Percentiles rank a stretch among this genome's conserved stretches.
Conservation (phyloP, 2,888 invertebrate species). For the Diplazon laetatorius region DNA sequence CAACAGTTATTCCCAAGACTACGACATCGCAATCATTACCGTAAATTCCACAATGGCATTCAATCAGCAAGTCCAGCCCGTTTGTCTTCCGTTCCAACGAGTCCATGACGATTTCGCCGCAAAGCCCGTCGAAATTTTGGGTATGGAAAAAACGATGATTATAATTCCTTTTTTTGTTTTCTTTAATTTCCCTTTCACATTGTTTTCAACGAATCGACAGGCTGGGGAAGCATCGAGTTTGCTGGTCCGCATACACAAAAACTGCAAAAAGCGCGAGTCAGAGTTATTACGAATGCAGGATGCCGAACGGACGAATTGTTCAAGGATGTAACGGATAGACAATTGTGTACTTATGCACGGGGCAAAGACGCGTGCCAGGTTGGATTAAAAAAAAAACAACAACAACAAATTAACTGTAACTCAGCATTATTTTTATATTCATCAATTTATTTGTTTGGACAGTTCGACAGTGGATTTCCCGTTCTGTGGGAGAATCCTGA, state of each 20-base stretch:
- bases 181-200: not conserved
- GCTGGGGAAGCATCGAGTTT: slow-evolving; percentile 85
- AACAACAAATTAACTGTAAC: too few relatives aligned
- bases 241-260: slow-evolving; percentile 83
- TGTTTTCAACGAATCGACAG: slow-evolving; percentile 77
- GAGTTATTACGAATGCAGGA: slow-evolving; percentile 82
- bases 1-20: too few relatives aligned
- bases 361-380: slow-evolving; percentile 86
- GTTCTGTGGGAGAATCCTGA: too few relatives aligned
- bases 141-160: slow-evolving; percentile 66
- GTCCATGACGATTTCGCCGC: slow-evolving; percentile 72
- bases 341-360: slow-evolving; percentile 84
- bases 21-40: too few relatives aligned
- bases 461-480: too few relatives aligned
- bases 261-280: slow-evolving; percentile 84
- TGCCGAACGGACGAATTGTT: slow-evolving; percentile 81
- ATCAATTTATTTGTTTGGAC: too few relatives aligned
- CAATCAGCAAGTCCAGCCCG: too few relatives aligned
- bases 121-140: slow-evolving; percentile 72
- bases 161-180: not conserved
- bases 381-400: too few relatives aligned
- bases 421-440: too few relatives aligned
- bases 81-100: too few relatives aligned
- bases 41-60: too few relatives aligned
- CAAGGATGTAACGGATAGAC: slow-evolving; percentile 58